Percentiles rank a stretch among this genome's conserved stretches.
phyloP scores from a whole-genome alignment of 2,797 vertebrate species.

The Lagodon rhomboides region DNA sequence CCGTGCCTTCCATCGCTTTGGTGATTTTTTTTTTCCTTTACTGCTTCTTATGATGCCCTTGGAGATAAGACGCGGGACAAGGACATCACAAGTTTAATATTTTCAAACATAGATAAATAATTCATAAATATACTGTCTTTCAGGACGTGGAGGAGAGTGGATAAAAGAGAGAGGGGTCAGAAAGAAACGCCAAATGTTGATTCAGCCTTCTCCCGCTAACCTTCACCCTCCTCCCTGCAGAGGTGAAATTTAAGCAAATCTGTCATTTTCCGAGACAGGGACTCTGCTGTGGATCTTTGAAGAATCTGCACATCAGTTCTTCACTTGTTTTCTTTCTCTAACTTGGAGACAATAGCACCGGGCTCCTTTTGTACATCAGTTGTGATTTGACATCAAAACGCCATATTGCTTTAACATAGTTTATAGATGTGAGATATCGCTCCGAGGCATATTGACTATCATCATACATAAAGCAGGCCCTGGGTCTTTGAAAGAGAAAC shows the following conservation, averaged over 20 bases:
- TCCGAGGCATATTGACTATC: constrained; percentile 39
- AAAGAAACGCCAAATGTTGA: constrained; percentile 79
- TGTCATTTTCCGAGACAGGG: constrained; percentile 71
- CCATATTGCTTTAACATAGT: constrained; percentile 46
- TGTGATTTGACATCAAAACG: constrained; percentile 47
- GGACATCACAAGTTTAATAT: constrained; percentile 84
- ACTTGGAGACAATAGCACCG: constrained; percentile 5
- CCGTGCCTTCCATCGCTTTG: constrained; percentile 49
- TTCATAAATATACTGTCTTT: constrained; percentile 83
- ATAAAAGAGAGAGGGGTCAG: constrained; percentile 78
- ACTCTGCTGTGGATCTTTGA: constrained; percentile 50
- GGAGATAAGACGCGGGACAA: constrained; percentile 80
- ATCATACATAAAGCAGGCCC: constrained; percentile 40
- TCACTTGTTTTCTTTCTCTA: constrained; percentile 33
- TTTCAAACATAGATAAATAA: constrained; percentile 84
- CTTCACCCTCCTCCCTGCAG: constrained; percentile 63
- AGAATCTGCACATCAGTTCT: constrained; percentile 40
- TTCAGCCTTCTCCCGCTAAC: constrained; percentile 77
- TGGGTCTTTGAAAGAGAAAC: constrained; percentile 31
- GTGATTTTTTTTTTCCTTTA: constrained; percentile 45
- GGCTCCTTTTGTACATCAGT: constrained; percentile 15
- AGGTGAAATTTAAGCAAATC: constrained; percentile 78
- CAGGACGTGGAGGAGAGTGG: constrained; percentile 67
- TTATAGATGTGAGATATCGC: constrained; percentile 56
- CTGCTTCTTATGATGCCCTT: constrained; percentile 79